Evolutionary conservation across 2,113 vertebrate species (phyloP), one percentile per base, ranked within the genome.

Genomic region (Boulengeromyrus knoepffleri): DNA sequence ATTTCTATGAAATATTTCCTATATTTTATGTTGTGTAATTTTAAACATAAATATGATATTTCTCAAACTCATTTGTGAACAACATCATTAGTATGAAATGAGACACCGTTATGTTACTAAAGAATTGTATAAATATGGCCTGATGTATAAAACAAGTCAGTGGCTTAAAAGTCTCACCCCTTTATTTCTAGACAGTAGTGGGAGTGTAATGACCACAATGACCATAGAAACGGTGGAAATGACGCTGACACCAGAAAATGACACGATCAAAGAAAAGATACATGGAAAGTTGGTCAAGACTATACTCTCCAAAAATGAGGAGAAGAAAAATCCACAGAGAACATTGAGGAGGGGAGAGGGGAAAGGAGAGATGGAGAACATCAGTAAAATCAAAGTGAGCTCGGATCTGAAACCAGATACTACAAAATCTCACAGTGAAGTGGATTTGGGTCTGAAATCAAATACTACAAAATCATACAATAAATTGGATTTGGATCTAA

Each of bases 191-290:
- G 95, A 91, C 90, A 0, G 31, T 56, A 9, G 10, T 89, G 91
- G 94, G 90, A 94, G 91, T 36, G 94, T 92, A 31, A 56, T 85
- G 42, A 85, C 21, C 50, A 93, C 93, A 85, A 21, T 90, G 45
- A 91, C 90, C 36, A 87, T 90, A 77, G 93, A 94, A 90, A 91
- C 91, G 24, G 80, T 91, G 62, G 89, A 90, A 42, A 31, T 87
- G 46, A 92, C 92, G 87, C 88, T 74, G 47, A 90, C 90, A 39
- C 93, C 93, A 92, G 93, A 92, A 42, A 91, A 89, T 27, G 91
- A 53, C 24, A 84, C 47, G 49, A n/a, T 53, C 62, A 92, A 91
- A 83, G 92, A 92, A 36, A 91, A 39, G 24, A 85, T 36, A 0
- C 86, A 91, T 58, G 90, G 85, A 39, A 94, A 90, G 85, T 39